Percentiles rank a stretch among this genome's conserved stretches.
Conservation (phyloP, 2,888 invertebrate species). For the Cryptocephalus primarius region DNA sequence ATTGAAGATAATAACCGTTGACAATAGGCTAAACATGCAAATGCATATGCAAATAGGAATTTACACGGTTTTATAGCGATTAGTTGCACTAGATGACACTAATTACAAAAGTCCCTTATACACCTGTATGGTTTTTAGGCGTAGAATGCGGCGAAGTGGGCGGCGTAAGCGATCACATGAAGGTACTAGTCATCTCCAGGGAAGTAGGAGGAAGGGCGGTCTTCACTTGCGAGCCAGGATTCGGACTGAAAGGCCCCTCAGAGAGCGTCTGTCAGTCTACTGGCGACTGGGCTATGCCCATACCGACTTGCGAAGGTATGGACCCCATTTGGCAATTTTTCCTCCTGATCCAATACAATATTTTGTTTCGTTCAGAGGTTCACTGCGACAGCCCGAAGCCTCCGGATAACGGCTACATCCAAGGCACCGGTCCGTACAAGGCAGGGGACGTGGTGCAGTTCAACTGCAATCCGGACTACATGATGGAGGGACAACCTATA, state of each 20-base stretch:
- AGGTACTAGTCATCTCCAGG: constrained; percentile 63
- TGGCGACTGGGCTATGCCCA: constrained; percentile 70
- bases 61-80: too few species aligned
- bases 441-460: constrained; percentile 80
- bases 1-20: too few species aligned
- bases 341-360: too few species aligned
- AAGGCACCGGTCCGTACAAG: constrained; percentile 66
- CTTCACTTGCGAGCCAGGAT: constrained; percentile 69
- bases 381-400: constrained; percentile 65
- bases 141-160: constrained; percentile 73
- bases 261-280: constrained; percentile 67
- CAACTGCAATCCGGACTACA: constrained; percentile 78
- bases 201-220: constrained; percentile 73
- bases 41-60: too few species aligned
- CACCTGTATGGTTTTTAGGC: constrained; percentile 34
- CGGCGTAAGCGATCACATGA: constrained; percentile 47
- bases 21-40: too few species aligned
- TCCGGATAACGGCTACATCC: constrained; percentile 68
- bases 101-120: too few species aligned
- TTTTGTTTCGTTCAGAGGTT: constrained; percentile 47
- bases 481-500: constrained; percentile 84
- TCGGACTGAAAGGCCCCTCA: constrained; percentile 60
- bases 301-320: constrained; percentile 63
- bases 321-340: constrained; percentile 4
- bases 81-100: too few species aligned